These are phyloP conservation scores for Congeria kusceri DNA, from an alignment of 2,888 invertebrate species.

Conservation along the genomic window DNA sequence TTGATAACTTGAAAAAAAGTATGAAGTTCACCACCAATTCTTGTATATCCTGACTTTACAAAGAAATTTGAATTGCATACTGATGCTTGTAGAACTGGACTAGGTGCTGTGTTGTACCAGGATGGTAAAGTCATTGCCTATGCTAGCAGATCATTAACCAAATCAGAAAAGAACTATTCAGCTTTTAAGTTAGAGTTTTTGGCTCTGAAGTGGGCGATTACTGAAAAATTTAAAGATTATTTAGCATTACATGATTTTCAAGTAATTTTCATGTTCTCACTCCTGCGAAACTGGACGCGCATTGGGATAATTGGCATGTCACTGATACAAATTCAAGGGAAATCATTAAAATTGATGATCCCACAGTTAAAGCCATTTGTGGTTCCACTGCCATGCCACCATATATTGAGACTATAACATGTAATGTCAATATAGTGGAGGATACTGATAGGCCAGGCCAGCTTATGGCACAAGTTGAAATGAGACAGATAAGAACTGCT, in stretches of 20 bases:
- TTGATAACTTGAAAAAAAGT: not conserved
- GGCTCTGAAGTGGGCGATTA: not conserved
- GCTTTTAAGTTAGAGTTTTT: not conserved
- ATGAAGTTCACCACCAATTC: too few species aligned
- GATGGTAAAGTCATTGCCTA: too few species aligned
- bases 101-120: too few species aligned
- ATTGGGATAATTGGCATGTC: not conserved
- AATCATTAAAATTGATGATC: not conserved
- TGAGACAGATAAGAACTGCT: slow-evolving; percentile 22
- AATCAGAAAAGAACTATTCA: too few species aligned
- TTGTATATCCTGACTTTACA: not conserved
- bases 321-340: not conserved
- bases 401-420: slow-evolving; percentile 11
- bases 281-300: slow-evolving; percentile 19
- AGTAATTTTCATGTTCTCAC: slow-evolving; percentile 5
- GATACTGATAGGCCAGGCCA: slow-evolving; percentile 8
- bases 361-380: slow-evolving; percentile 24
- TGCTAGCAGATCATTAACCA: too few species aligned
- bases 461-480: slow-evolving; percentile 16
- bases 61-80: not conserved
- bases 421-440: slow-evolving; percentile 16
- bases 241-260: not conserved
- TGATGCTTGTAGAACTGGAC: not conserved
- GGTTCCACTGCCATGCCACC: not conserved
- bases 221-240: slow-evolving; percentile 9